Percentiles rank a stretch among this genome's conserved stretches.
Conservation (phyloP, 2,888 invertebrate species). For the Tromatobia lineatoria region DNA sequence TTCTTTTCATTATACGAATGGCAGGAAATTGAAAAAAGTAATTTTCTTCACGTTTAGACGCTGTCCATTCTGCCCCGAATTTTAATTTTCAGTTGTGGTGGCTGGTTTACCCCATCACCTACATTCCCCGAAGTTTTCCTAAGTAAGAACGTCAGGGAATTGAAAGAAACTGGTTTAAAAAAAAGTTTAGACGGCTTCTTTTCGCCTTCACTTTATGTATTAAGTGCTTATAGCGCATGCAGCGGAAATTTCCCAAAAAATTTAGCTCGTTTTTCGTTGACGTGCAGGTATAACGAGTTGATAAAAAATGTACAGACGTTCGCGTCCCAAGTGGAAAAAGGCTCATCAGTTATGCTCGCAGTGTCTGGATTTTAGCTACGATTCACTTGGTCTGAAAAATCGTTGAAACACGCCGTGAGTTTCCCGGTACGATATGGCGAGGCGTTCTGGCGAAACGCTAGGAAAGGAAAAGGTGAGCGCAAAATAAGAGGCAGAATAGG, state of each 20-base stretch:
- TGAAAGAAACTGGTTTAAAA: too few relatives aligned
- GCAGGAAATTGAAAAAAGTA: too few relatives aligned
- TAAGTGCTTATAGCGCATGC: too few relatives aligned
- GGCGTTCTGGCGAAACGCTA: conserved; percentile 3
- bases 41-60: too few relatives aligned
- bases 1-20: too few relatives aligned
- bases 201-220: neutral
- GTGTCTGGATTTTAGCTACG: conserved; percentile 40
- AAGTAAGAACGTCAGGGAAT: too few relatives aligned
- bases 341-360: conserved; percentile 33
- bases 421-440: neutral
- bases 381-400: conserved; percentile 49
- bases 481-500: conserved; percentile 3
- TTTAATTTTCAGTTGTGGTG: too few relatives aligned
- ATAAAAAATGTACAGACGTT: conserved; percentile 19
- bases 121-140: too few relatives aligned
- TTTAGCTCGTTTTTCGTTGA: neutral
- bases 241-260: neutral
- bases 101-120: too few relatives aligned
- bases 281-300: neutral
- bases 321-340: conserved; percentile 2
- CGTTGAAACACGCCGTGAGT: conserved; percentile 41
- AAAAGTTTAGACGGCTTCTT: too few relatives aligned
- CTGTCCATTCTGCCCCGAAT: too few relatives aligned
- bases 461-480: conserved; percentile 13